phyloP scores from a whole-genome alignment of 2,113 vertebrate species.

The Corydoras maculifer region DNA sequence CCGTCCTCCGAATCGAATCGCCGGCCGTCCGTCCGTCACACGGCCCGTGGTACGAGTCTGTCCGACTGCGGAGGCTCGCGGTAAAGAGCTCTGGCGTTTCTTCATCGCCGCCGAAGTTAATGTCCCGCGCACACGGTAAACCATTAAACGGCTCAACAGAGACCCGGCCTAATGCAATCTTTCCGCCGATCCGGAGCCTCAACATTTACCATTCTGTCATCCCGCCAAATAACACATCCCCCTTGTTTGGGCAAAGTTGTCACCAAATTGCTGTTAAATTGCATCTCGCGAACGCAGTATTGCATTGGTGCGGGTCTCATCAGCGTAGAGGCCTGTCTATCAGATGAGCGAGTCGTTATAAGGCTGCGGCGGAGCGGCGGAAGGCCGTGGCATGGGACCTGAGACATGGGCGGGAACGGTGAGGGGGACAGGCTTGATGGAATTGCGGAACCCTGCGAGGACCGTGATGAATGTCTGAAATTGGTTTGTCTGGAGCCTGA shows the following conservation, averaged over 20 bases:
- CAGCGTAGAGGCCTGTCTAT: constrained; percentile 51
- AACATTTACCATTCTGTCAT: constrained; percentile 44
- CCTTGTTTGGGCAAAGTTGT: constrained; percentile 38
- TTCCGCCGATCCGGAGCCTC: constrained; percentile 27
- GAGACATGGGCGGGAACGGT: constrained; percentile 48
- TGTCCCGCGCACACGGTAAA: constrained; percentile 3
- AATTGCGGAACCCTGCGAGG: constrained; percentile 69
- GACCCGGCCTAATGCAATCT: constrained; percentile 28
- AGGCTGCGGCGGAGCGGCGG: constrained; percentile 55
- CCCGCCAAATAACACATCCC: constrained; percentile 21
- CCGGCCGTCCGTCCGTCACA: no score
- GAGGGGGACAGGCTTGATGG: constrained; percentile 62
- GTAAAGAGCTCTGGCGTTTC: constrained; percentile 16
- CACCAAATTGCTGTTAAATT: constrained; percentile 55
- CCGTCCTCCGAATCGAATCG: no score
- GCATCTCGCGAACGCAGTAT: constrained; percentile 45
- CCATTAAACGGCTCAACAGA: constrained; percentile 31
- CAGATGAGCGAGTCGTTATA: constrained; percentile 52
- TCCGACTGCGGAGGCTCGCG: not conserved
- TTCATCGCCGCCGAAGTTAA: constrained; percentile 21
- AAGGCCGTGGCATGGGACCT: constrained; percentile 48
- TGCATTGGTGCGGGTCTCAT: constrained; percentile 49
- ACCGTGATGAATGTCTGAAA: constrained; percentile 73
- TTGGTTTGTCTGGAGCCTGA: constrained; percentile 68
- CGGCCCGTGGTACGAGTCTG: no score